Base-by-base conservation (phyloP, 2,797 vertebrate species). In the Dryobates pubescens region DNA sequence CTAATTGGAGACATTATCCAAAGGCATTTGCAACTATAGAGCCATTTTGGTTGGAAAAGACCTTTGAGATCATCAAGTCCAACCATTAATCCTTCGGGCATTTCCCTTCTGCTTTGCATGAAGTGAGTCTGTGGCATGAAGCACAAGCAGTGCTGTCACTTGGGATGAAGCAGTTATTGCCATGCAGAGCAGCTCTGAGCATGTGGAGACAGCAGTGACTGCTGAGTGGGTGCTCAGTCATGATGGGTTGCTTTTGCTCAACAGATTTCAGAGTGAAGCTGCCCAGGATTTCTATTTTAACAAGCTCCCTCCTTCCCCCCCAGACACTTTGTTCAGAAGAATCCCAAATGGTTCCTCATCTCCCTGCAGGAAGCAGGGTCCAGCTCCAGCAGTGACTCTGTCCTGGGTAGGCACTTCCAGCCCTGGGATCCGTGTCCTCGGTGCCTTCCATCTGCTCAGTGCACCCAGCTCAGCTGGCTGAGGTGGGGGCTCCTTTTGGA, bases 341-440 rank as follows among this genome's bases (percentile, higher is more conserved):
- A 22, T 30, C 38, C 62, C n/a, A 7, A 14, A 13, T 11, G 6
- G 16, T 23, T 51, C 1, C 0, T 10, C 0, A 0, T 26, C 4
- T 26, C 32, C 58, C 65, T 8, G 30, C 0, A 22, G 68, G 70
- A 76, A 53, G 51, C 1, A 0, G 1, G 7, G 36, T 8, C n/a
- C 5, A 2, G 29, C 61, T 49, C 45, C 2, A 7, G 3, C 77
- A 34, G 49, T 1, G 6, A 11, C 62, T 57, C 14, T 9, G 38
- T 9, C 18, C 67, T 13, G 26, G 14, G 22, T 38, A 51, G 32
- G 24, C 54, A 18, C 17, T 19, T 47, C 13, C 22, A 13, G 58
- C 47, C 23, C n/a, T 22, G 5, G 47, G 6, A 4, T 20, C 34
- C 0, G 0, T 20, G 54, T 11, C 5, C 14, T 19, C 2, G 6